These are phyloP conservation scores for Chloropsis hardwickii DNA, from an alignment of 2,113 vertebrate species.

Conservation along the genomic window DNA sequence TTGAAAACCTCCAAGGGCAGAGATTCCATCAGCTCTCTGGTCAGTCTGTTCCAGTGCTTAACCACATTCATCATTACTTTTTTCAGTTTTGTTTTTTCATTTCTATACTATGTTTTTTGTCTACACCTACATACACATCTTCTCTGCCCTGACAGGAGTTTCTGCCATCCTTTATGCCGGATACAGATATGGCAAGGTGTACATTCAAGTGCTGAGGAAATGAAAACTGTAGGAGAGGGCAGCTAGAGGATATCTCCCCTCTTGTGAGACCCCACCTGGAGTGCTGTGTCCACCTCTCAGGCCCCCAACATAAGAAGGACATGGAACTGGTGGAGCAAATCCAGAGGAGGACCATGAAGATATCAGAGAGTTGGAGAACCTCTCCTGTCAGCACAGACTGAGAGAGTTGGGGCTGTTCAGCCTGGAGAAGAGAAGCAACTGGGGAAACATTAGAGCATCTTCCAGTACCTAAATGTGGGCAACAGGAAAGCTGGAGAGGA, in stretches of 20 bases:
- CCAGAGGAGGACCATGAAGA: not conserved
- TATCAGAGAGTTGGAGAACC: not conserved
- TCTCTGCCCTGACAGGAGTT: not conserved
- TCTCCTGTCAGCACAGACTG: not conserved
- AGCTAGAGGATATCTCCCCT: not conserved
- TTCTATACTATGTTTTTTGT: not conserved
- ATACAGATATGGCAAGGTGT: not conserved
- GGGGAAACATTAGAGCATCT: not conserved
- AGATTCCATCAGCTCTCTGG: not conserved
- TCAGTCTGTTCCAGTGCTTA: not conserved
- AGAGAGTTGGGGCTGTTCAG: not conserved
- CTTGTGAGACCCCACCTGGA: not conserved
- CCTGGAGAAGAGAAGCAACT: accelerated
- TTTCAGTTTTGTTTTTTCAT: accelerated
- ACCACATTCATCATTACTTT: not conserved
- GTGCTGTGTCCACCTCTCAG: not conserved
- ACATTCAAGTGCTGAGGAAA: not conserved
- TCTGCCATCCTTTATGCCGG: not conserved
- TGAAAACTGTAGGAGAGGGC: not conserved
- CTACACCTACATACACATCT: not conserved
- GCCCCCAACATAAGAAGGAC: not conserved
- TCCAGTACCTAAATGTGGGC: not conserved
- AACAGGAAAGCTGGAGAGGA: not conserved
- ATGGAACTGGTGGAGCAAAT: not conserved
- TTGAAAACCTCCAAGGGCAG: not conserved